A percentile compares a stretch with the other conserved stretches of the same genome.
Evolutionary conservation across 2,797 vertebrate species (phyloP).

Genomic region (Megaceryle alcyon): DNA sequence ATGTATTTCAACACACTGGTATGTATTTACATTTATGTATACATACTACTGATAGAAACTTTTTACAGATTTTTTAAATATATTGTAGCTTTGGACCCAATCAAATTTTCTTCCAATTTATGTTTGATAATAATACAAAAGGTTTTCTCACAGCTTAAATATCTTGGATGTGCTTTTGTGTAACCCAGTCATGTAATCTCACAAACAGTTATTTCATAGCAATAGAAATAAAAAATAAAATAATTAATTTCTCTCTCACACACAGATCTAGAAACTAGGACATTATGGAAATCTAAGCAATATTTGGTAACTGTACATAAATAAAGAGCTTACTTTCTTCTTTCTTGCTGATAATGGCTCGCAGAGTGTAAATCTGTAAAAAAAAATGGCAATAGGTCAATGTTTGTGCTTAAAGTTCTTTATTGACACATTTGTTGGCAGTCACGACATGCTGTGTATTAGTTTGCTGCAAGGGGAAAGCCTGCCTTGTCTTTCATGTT

Average conservation of each 20-base stretch:
- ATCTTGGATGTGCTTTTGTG: not conserved
- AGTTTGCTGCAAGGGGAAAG: not conserved
- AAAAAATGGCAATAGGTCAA: not conserved
- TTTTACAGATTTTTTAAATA: not conserved
- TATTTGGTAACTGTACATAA: not conserved
- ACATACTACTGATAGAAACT: not conserved
- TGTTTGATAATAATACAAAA: not conserved
- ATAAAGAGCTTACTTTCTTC: constrained; percentile 92
- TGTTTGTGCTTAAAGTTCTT: not conserved
- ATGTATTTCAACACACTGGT: not conserved
- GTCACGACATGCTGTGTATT: not conserved
- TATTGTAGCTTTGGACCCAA: not conserved
- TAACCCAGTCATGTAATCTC: not conserved
- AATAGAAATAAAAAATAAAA: not conserved
- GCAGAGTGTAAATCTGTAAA: constrained; percentile 94
- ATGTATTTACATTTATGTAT: not conserved
- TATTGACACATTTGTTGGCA: not conserved
- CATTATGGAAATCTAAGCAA: not conserved
- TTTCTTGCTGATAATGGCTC: constrained; percentile 97
- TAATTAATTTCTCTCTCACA: not conserved
- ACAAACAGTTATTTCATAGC: not conserved
- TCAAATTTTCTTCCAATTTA: not conserved
- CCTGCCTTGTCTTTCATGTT: not conserved
- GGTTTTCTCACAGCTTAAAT: not conserved
- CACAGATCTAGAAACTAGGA: not conserved